phyloP scores from a whole-genome alignment of 2,113 vertebrate species.

The Euleptes europaea region DNA sequence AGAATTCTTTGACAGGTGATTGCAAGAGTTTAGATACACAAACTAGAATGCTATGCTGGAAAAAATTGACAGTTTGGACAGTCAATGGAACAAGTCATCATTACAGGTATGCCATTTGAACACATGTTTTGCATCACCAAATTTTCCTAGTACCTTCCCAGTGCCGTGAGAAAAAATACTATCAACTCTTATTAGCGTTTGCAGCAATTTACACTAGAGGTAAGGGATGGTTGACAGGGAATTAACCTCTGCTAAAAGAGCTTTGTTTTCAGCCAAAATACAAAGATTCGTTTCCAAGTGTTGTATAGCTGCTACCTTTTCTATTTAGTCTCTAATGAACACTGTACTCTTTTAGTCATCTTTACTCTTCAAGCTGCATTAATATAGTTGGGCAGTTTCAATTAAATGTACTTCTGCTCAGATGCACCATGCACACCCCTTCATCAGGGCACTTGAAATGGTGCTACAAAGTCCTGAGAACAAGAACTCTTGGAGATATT shows the following conservation, averaged over 20 bases:
- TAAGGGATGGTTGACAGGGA: constrained; percentile 49
- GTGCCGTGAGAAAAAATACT: constrained; percentile 14
- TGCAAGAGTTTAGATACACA: background rate
- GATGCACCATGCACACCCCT: no score
- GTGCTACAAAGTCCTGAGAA: no score
- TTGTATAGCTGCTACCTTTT: background rate
- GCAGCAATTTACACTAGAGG: constrained; percentile 52
- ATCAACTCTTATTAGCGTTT: background rate
- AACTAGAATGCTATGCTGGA: background rate
- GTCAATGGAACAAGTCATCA: background rate
- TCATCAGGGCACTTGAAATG: no score
- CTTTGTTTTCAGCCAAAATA: constrained; percentile 46
- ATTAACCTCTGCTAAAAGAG: constrained; percentile 51
- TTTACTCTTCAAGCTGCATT: background rate
- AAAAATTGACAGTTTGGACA: background rate
- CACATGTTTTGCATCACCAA: background rate
- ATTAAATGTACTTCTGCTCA: background rate
- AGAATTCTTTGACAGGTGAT: no score
- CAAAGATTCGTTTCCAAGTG: background rate
- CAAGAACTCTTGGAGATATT: no score
- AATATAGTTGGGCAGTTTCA: background rate
- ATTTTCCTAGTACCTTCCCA: background rate
- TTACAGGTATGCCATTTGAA: rapidly evolving
- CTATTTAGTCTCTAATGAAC: background rate
- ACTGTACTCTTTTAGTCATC: background rate